Percentiles rank a stretch among this genome's conserved stretches.
Conservation (phyloP, 2,888 invertebrate species). For the Drosophila koepferae region DNA sequence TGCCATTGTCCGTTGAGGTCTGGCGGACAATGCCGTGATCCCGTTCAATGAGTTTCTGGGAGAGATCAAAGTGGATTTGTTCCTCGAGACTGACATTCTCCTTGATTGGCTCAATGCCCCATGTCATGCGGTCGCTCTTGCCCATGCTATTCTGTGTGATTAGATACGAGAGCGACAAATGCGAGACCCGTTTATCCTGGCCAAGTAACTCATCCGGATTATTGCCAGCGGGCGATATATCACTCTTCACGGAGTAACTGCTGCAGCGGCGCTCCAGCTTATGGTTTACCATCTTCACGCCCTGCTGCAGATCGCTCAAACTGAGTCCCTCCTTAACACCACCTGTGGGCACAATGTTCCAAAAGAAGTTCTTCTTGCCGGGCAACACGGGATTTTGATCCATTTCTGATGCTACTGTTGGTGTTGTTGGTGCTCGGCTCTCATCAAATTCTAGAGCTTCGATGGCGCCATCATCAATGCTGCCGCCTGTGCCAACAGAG, state of each 20-base stretch:
- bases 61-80: constrained; percentile 80
- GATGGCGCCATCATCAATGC: constrained; percentile 76
- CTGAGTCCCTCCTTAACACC: constrained; percentile 83
- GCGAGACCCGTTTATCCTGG: constrained; percentile 66
- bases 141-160: constrained; percentile 85
- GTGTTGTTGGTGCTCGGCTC: constrained; percentile 34
- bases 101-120: constrained; percentile 84
- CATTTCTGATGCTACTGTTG: constrained; percentile 11
- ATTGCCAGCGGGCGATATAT: constrained; percentile 12
- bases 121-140: constrained; percentile 83
- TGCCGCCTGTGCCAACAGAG: constrained; percentile 57
- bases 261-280: constrained; percentile 74
- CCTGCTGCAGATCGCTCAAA: constrained; percentile 75
- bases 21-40: constrained; percentile 71
- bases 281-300: constrained; percentile 68
- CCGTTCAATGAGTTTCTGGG: constrained; percentile 77
- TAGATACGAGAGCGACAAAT: constrained; percentile 83
- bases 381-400: constrained; percentile 36
- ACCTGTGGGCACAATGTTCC: constrained; percentile 80
- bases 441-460: constrained; percentile 83
- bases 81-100: constrained; percentile 83
- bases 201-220: constrained; percentile 39
- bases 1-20: constrained; percentile 61
- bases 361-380: constrained; percentile 77
- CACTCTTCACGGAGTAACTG: constrained; percentile 69